A percentile compares a stretch with the other conserved stretches of the same genome.
Evolutionary conservation across 2,888 invertebrate genomes (phyloP).

Genomic region (Meiosimyza decipiens): DNA sequence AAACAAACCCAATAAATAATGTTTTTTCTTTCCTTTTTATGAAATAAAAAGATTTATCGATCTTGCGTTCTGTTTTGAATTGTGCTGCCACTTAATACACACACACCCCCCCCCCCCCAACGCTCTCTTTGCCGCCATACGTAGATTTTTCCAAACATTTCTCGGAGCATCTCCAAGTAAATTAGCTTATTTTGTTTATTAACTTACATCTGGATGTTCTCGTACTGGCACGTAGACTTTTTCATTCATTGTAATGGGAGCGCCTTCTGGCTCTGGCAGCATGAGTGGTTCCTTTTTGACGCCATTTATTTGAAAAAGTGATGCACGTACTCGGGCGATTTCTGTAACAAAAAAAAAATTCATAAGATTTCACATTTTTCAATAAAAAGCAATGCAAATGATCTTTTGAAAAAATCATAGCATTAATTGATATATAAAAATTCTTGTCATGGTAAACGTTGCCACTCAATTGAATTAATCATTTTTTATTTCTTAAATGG

Average conservation of each 20-base stretch:
- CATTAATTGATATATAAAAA: constrained; percentile 23
- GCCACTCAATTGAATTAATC: constrained; percentile 17
- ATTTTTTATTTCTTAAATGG: not conserved
- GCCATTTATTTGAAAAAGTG: constrained; percentile 98
- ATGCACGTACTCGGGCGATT: constrained; percentile 97
- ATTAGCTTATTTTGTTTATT: constrained; percentile 3
- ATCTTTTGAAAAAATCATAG: no score
- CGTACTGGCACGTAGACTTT: constrained; percentile 99
- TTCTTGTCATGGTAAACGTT: constrained; percentile 17
- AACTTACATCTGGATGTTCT: constrained; percentile 99
- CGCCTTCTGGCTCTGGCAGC: constrained; percentile 91
- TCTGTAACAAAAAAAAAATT: constrained; percentile 73
- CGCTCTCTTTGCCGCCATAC: no score
- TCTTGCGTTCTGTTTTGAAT: no score
- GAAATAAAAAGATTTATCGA: no score
- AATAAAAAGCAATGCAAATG: not conserved
- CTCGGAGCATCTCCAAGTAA: no score
- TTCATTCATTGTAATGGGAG: constrained; percentile 93
- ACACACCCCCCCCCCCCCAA: no score
- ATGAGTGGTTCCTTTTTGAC: constrained; percentile 92
- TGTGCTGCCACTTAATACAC: no score
- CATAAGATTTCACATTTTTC: not conserved
- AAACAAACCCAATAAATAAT: no score
- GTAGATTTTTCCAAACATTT: no score
- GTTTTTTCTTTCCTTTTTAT: no score